phyloP scores from a whole-genome alignment of 2,888 invertebrate species.

The Drosophila diplacantha region DNA sequence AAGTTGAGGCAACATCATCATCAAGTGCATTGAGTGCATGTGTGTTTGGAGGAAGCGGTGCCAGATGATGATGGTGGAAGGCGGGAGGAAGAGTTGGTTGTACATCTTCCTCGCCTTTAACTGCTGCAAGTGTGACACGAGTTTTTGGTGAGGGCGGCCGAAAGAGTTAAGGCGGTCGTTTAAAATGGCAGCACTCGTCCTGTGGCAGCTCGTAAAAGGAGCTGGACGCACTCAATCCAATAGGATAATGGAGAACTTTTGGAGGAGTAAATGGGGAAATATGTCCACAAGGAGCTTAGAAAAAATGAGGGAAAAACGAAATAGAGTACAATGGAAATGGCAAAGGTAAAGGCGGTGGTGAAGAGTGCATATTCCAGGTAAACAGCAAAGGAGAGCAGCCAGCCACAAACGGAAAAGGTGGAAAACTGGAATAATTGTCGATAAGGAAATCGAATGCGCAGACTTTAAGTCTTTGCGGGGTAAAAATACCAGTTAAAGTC shows the following conservation, averaged over 20 bases:
- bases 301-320: not conserved
- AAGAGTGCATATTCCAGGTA: not conserved
- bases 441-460: not conserved
- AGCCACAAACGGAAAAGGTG: not conserved
- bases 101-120: slow-evolving; percentile 21
- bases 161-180: slow-evolving; percentile 10
- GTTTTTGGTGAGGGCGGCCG: slow-evolving; percentile 5
- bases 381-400: not conserved
- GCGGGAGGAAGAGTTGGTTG: not conserved
- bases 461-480: not conserved
- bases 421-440: not conserved
- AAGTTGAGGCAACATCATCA: slow-evolving; percentile 38
- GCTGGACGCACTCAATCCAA: slow-evolving; percentile 1
- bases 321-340: not conserved
- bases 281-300: slow-evolving; percentile 4
- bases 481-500: not conserved
- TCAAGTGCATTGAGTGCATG: slow-evolving; percentile 31
- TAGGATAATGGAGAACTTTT: slow-evolving; percentile 17
- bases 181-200: slow-evolving; percentile 7
- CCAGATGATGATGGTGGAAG: slow-evolving; percentile 4
- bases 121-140: slow-evolving; percentile 26
- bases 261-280: not conserved
- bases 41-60: slow-evolving; percentile 6
- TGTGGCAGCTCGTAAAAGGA: slow-evolving; percentile 4
- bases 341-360: not conserved